phyloP scores from a whole-genome alignment of 1,140 invertebrate species.

The Drosophila willistoni region DNA sequence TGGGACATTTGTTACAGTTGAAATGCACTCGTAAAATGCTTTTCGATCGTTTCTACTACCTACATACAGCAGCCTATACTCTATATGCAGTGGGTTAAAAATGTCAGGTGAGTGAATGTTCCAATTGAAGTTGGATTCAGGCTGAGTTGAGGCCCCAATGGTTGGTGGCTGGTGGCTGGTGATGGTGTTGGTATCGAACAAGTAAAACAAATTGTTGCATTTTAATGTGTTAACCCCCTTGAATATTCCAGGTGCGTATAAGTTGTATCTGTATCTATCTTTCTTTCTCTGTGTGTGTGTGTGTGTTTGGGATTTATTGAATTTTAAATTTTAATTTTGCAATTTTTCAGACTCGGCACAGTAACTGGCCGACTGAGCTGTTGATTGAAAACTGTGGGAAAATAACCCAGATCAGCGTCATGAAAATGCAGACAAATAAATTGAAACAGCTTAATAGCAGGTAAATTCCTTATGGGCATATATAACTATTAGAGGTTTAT shows the following conservation, averaged over 20 bases:
- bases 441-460: too few relatives aligned
- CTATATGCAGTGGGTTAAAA: slow-evolving; percentile 32
- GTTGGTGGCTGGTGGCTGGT: too few relatives aligned
- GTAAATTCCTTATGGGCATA: not conserved
- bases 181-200: slow-evolving; percentile 50
- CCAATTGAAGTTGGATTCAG: slow-evolving; percentile 17
- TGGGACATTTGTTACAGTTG: slow-evolving; percentile 80
- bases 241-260: slow-evolving; percentile 48
- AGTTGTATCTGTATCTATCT: slow-evolving; percentile 8
- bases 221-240: slow-evolving; percentile 64
- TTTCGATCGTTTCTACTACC: slow-evolving; percentile 43
- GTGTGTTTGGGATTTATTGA: slow-evolving; percentile 66
- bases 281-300: not conserved
- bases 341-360: slow-evolving; percentile 40
- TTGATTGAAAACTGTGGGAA: slow-evolving; percentile 16
- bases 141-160: not conserved
- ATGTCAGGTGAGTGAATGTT: slow-evolving; percentile 31
- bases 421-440: not conserved
- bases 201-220: slow-evolving; percentile 81
- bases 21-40: slow-evolving; percentile 79
- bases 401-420: slow-evolving; percentile 6
- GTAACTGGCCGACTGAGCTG: not conserved
- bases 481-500: not conserved
- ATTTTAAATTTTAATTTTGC: slow-evolving; percentile 78
- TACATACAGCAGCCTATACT: slow-evolving; percentile 10